Evolutionary conservation across 1,140 invertebrate species (phyloP), one percentile per base, ranked within the genome.

Genomic region (Paraescarpia echinospica): DNA sequence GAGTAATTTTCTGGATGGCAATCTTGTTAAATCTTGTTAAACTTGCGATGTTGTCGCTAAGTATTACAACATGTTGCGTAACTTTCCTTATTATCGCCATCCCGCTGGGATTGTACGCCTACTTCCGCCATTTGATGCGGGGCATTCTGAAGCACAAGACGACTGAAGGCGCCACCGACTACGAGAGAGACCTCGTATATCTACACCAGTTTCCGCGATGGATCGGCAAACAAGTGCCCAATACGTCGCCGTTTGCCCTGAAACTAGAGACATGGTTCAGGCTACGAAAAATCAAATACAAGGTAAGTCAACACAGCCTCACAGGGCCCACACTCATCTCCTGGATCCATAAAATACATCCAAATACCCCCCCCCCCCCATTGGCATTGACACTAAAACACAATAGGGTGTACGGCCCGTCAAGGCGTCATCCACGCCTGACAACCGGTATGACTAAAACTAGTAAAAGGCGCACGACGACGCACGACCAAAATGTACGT

Each of bases 161-260:
- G 4, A 77, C 22, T 18, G 59, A 77, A 77, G 59, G 59, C 59
- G 59, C 59, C 18, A 77, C 59, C 27, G 59, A 77, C 59, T 90
- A 90, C 90, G 35, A 90, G 90, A 41, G n/a, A 41, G 90, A 41
- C n/a, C 34, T 90, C 35, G 90, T 90, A 22, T 90, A 90, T 31
- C 90, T 90, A 18, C 90, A 90, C n/a, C 90, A 90, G 90, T 90
- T 90, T 41, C 35, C 90, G n/a, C 90, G 90, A 90, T 35, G 35
- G 27, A 90, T 90, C 90, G 90, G 8, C 35, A 90, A 41, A 90
- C 90, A 90, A 41, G 35, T 41, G 18, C 34, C 35, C 9, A 90
- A 90, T 31, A 90, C n/a, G 34, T 90, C 90, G 34, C 90, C 90
- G 35, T 90, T 90, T 90, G 90, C 90, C 90, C 34, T 90, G 4